phyloP scores from a whole-genome alignment of 2,797 vertebrate species.

The Vespertilio murinus region DNA sequence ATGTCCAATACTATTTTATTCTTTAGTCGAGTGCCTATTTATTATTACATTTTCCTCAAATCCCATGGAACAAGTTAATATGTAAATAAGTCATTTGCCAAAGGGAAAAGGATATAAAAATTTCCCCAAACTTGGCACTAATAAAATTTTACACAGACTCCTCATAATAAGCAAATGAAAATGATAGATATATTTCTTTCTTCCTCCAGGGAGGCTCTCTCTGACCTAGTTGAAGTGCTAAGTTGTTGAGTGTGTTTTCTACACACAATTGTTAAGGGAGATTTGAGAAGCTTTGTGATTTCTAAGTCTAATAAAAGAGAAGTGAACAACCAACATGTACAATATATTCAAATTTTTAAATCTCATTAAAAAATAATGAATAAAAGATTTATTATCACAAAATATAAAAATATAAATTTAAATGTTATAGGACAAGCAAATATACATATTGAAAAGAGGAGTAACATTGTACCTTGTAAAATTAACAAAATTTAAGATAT shows the following conservation, averaged over 20 bases:
- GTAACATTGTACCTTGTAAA: neutral
- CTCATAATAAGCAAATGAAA: conserved; percentile 54
- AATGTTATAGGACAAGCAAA: neutral
- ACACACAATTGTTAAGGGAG: neutral
- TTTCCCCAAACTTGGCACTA: neutral
- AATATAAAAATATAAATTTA: neutral
- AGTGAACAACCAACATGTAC: conserved; percentile 12
- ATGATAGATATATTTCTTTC: conserved; percentile 41
- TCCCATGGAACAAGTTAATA: conserved; percentile 25
- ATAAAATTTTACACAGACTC: conserved; percentile 58
- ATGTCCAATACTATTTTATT: conserved; percentile 44
- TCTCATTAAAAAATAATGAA: neutral
- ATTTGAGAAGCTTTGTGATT: conserved; percentile 38
- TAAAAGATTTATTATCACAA: neutral
- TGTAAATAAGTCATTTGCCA: conserved; percentile 67
- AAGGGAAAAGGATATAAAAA: conserved; percentile 36
- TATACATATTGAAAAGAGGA: neutral
- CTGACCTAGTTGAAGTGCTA: conserved; percentile 59
- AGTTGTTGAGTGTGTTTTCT: conserved; percentile 37
- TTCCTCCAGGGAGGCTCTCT: conserved; percentile 52
- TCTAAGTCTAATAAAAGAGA: conserved; percentile 30
- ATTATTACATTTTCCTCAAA: neutral
- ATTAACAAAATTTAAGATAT: neutral
- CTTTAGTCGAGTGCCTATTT: neutral
- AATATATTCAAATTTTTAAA: neutral